These are phyloP conservation scores for Botia kubotai DNA, from an alignment of 2,797 vertebrate species.

Conservation along the genomic window DNA sequence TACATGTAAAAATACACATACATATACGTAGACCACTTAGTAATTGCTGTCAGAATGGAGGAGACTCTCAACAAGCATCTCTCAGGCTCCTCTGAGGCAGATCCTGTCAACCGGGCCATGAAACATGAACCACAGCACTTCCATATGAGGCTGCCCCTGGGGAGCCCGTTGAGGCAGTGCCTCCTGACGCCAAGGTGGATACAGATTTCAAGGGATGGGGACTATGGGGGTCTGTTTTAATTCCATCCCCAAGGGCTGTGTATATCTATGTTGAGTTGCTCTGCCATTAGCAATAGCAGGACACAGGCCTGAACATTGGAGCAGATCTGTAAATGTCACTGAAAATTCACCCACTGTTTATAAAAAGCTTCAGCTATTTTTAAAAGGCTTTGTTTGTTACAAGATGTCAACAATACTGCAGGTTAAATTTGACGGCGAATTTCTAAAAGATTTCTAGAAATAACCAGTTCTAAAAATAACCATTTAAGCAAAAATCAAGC, in stretches of 20 bases:
- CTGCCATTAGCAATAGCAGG: constrained; percentile 27
- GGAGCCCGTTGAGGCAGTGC: constrained; percentile 56
- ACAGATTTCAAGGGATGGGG: constrained; percentile 57
- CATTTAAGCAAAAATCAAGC: neutral
- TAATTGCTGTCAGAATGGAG: too few species aligned
- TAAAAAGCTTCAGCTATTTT: neutral
- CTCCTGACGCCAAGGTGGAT: constrained; percentile 57
- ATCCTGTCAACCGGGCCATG: constrained; percentile 59
- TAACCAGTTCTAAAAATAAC: neutral
- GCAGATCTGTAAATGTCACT: constrained; percentile 13
- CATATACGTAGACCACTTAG: too few species aligned
- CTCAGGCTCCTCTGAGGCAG: constrained; percentile 47
- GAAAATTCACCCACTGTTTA: neutral
- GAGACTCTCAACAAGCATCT: neutral
- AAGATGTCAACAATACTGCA: neutral
- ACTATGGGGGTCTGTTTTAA: constrained; percentile 56
- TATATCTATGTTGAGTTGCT: constrained; percentile 52
- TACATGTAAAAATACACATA: too few species aligned
- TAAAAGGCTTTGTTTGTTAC: neutral
- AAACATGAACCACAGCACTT: constrained; percentile 68
- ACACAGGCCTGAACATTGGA: neutral
- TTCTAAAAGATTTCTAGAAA: too few species aligned
- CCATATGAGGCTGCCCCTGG: constrained; percentile 65
- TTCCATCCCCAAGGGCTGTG: constrained; percentile 53
- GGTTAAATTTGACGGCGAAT: neutral